Base-by-base conservation (phyloP, 1,140 invertebrate species). In the Protaetia brevitarsis region DNA sequence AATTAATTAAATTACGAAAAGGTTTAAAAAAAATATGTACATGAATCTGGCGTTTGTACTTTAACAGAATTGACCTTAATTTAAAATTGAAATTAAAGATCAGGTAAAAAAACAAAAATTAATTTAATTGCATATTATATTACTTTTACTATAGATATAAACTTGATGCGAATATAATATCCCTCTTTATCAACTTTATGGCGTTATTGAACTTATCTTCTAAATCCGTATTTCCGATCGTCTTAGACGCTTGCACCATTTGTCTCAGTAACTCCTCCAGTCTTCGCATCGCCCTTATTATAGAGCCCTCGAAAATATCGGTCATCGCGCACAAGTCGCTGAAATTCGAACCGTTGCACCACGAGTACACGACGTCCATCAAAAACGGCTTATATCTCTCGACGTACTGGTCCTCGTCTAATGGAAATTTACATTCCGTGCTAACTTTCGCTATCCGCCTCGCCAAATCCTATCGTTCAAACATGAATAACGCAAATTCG, bases 161-260 rank as follows among this genome's bases (percentile, higher is more conserved):
- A 80, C 95, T 98, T 28, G 97, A 96, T 60, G 97, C 97, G 83
- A 99, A 99, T 19, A 99, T 95, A 81, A 99, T 99, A 78, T 99
- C 97, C 71, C 97, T 86, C 81, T 99, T 99, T 28, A 99, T 87
- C 37, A 94, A 78, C 75, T 91, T 90, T 64, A 98, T 96, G 5
- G 91, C 92, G 76, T 96, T 92, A 66, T 90, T 90, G 79, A 99
- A 99, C 81, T 98, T 99, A 71, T 92, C 91, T 82, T 99, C 96
- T 66, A 99, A 82, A 69, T 97, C 95, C 10, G 90, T 90, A 76
- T 98, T 98, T 11, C 96, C 97, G 69, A 99, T 98, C 71, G 92
- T 95, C 82, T 97, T 98, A 0, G 97, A 90, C 21, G 97, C 97
- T 81, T 97, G 94, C 68, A 91, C 90, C 81, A 99, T 88, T 82